Evolutionary conservation across 2,888 invertebrate genomes (phyloP).

Genomic region (Thera obeliscata): DNA sequence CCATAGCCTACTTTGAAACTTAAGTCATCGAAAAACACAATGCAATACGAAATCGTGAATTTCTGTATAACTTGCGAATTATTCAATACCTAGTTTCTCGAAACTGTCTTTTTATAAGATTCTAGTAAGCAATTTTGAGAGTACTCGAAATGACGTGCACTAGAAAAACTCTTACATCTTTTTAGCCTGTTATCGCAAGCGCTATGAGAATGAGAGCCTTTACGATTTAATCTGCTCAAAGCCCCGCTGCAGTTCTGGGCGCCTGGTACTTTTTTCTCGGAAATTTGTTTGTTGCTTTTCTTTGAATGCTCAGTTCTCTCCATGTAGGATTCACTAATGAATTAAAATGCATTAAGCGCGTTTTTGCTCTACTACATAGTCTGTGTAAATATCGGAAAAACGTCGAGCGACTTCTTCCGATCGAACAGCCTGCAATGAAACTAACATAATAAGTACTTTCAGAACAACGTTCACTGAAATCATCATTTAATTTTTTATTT

Average conservation of each 20-base stretch:
- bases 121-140: not conserved
- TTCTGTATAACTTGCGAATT: not conserved
- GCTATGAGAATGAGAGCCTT: constrained; percentile 65
- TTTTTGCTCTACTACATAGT: constrained; percentile 17
- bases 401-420: constrained; percentile 14
- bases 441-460: constrained; percentile 18
- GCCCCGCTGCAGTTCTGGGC: constrained; percentile 53
- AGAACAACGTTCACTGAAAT: constrained; percentile 15
- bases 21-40: not conserved
- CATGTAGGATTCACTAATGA: constrained; percentile 23
- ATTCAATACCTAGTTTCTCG: not conserved
- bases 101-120: not conserved
- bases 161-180: constrained; percentile 19
- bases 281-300: constrained; percentile 43
- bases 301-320: constrained; percentile 31
- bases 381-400: constrained; percentile 15
- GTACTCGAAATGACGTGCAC: constrained; percentile 15
- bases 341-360: constrained; percentile 27
- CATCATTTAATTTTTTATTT: constrained; percentile 27
- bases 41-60: not conserved
- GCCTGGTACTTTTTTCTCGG: constrained; percentile 58
- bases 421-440: constrained; percentile 10
- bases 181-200: constrained; percentile 53
- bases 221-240: constrained; percentile 69
- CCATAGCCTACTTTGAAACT: not conserved